Evolutionary conservation across 2,888 invertebrate genomes (phyloP).

Genomic region (Drosophila subsilvestris): DNA sequence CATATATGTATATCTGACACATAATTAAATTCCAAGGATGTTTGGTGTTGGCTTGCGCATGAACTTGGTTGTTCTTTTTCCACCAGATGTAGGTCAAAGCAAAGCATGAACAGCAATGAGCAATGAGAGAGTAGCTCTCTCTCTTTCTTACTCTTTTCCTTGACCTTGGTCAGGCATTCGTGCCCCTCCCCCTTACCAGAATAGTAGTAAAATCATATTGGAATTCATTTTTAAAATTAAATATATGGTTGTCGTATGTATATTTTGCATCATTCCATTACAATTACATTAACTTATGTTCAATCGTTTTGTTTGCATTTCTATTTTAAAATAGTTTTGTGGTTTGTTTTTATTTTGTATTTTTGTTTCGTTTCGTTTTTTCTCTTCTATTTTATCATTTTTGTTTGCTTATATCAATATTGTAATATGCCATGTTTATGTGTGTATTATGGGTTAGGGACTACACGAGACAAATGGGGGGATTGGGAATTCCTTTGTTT

Average conservation of each 20-base stretch:
- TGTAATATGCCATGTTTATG: slow-evolving; percentile 69
- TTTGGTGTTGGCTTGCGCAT: neutral
- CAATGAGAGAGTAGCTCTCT: too few species aligned
- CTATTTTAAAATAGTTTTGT: slow-evolving; percentile 44
- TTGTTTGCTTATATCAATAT: slow-evolving; percentile 64
- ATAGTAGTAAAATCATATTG: neutral
- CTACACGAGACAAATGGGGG: slow-evolving; percentile 6
- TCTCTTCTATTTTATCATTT: slow-evolving; percentile 16
- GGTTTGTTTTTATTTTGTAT: slow-evolving; percentile 6
- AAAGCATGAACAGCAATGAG: neutral
- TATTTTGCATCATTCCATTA: slow-evolving; percentile 53
- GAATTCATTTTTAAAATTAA: slow-evolving; percentile 38
- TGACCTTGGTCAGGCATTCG: too few species aligned
- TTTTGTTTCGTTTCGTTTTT: slow-evolving; percentile 34
- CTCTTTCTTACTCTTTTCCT: too few species aligned
- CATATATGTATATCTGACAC: too few species aligned
- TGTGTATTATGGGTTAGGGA: slow-evolving; percentile 21
- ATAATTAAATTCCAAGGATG: too few species aligned
- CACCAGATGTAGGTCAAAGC: neutral
- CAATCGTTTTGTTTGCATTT: slow-evolving; percentile 45
- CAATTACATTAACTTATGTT: slow-evolving; percentile 55
- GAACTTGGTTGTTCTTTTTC: neutral
- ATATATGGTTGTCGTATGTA: slow-evolving; percentile 48
- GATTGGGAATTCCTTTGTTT: slow-evolving; percentile 21
- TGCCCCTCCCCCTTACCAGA: neutral